phyloP scores from a whole-genome alignment of 2,888 invertebrate species.

The Serripes groenlandicus region DNA sequence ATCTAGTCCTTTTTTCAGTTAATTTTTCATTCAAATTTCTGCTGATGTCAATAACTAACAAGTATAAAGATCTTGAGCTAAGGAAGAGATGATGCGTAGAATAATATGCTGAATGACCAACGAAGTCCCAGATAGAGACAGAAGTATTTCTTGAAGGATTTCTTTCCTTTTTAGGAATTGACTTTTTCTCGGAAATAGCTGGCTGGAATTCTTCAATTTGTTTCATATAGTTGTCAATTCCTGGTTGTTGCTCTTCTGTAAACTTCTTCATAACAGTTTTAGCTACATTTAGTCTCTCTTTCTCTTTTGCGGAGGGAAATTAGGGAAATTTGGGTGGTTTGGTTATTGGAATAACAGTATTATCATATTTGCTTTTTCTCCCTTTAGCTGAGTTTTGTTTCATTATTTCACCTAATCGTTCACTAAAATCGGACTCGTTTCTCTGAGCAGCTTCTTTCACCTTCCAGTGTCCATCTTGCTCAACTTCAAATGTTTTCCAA shows the following conservation, averaged over 20 bases:
- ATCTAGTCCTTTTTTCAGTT: not conserved
- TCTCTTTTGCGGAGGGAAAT: too few species aligned
- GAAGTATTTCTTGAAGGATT: not conserved
- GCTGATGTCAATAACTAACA: slow-evolving; percentile 53
- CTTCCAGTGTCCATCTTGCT: slow-evolving; percentile 9
- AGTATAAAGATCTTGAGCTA: slow-evolving; percentile 52
- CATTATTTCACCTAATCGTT: not conserved
- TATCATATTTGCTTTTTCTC: too few species aligned
- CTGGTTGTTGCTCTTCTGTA: not conserved
- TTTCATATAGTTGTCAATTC: not conserved
- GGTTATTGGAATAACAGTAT: too few species aligned
- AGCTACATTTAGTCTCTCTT: too few species aligned
- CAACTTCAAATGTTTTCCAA: slow-evolving; percentile 6
- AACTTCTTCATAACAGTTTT: not conserved
- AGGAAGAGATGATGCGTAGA: slow-evolving; percentile 63
- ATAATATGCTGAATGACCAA: slow-evolving; percentile 35
- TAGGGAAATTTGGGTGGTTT: too few species aligned
- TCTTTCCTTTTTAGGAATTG: not conserved
- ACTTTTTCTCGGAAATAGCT: too few species aligned
- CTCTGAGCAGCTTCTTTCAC: not conserved
- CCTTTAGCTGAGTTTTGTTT: not conserved
- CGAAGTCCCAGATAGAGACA: slow-evolving; percentile 58
- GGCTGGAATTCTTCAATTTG: not conserved
- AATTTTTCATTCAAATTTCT: not conserved
- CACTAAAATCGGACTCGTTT: not conserved